Conservation (phyloP, 1,140 invertebrate species). For the Monochamus saltuarius region DNA sequence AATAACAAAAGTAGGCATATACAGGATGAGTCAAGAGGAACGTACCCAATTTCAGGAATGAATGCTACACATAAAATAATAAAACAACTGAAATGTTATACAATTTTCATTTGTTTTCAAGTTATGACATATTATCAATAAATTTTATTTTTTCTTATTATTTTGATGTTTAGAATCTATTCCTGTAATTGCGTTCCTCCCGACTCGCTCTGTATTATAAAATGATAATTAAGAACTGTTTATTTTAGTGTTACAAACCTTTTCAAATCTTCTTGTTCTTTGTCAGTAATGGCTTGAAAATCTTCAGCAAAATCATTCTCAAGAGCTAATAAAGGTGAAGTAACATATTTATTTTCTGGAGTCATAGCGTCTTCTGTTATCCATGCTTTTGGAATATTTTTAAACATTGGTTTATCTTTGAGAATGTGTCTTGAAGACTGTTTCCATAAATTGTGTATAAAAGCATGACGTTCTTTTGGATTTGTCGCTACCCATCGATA, state of each 20-base stretch:
- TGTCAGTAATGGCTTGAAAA: conserved; percentile 81
- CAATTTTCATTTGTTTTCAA: too few relatives aligned
- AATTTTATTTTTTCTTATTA: too few relatives aligned
- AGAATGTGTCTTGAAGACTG: conserved; percentile 65
- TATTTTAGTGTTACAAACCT: conserved; percentile 32
- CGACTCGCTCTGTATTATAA: too few relatives aligned
- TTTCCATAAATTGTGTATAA: conserved; percentile 63
- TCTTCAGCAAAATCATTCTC: conserved; percentile 59
- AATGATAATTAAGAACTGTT: too few relatives aligned
- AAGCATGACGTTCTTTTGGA: conserved; percentile 72
- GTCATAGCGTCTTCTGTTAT: conserved; percentile 52
- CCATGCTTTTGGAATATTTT: conserved; percentile 75
- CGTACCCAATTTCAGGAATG: too few relatives aligned
- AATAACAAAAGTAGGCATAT: background rate
- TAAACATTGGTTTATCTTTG: conserved; percentile 74
- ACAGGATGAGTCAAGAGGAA: too few relatives aligned
- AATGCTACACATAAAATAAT: too few relatives aligned
- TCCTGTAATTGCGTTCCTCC: too few relatives aligned
- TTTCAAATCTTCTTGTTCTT: conserved; percentile 78
- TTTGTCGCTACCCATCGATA: conserved; percentile 84
- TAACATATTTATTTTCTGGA: conserved; percentile 53
- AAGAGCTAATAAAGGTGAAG: conserved; percentile 54
- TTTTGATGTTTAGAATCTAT: too few relatives aligned
- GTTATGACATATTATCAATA: too few relatives aligned
- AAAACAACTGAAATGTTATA: too few relatives aligned